Base-by-base conservation (phyloP, 2,888 invertebrate species). In the Zaprionus obscuricornis region DNA sequence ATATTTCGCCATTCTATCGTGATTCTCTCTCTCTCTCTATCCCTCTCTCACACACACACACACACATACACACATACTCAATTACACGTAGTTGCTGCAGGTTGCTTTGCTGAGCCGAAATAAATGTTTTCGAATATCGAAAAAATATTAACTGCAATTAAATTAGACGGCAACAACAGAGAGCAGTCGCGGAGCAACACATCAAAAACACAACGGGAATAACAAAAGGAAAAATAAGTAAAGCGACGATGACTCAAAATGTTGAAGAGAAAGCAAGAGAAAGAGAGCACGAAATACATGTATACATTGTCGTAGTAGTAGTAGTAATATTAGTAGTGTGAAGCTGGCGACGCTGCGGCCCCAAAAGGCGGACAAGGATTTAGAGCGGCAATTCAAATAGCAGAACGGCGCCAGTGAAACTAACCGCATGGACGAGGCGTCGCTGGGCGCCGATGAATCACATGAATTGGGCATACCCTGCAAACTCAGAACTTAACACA, bases 351-450 rank as follows among this genome's bases (percentile, higher is more conserved):
- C 78, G 75, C 50, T 64, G 40, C 73, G 73, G 56, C 43, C 52
- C 51, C 39, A 29, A 42, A 66, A 59, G 74, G 66, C 72, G 73
- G 62, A 62, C 67, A 71, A 67, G 67, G 75, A 75, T 75, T 70
- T 66, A 75, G 75, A 82, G 64, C 71, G 71, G 78, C 76, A 74
- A 78, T 75, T 82, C 71, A 70, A 85, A 85, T 70, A 74, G 65
- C 77, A 73, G 68, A 76, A 76, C 78, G 88, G 88, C 87, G 87
- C 87, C 88, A 88, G 74, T 71, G 55, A 60, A 78, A 78, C 74
- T 66, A 70, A 78, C 76, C 78, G 60, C 78, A 75, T 75, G 71
- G 51, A 65, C 45, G 36, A 29, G 39, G 36, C 42, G 45, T 20
- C 52, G 43, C 51, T 42, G 54, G 27, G 40, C 47, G 39, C 58